A percentile compares a stretch with the other conserved stretches of the same genome.
Evolutionary conservation across 2,888 invertebrate genomes (phyloP).

Genomic region (Acleris literana): DNA sequence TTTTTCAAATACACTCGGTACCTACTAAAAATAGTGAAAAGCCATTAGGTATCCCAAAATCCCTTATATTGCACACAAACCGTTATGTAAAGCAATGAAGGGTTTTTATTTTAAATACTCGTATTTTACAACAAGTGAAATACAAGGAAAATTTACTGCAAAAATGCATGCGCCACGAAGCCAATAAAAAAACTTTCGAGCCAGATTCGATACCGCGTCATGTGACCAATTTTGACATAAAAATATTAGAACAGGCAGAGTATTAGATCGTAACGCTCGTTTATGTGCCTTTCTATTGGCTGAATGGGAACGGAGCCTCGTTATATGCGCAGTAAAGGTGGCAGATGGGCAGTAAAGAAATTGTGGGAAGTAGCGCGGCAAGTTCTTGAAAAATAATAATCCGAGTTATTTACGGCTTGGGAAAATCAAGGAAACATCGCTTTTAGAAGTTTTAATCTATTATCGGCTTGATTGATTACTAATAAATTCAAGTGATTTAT

Average conservation of each 20-base stretch:
- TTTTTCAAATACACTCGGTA: no score
- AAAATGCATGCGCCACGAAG: no score
- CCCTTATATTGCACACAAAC: no score
- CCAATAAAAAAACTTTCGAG: no score
- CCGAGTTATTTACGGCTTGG: constrained; percentile 6
- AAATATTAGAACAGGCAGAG: constrained; percentile 29
- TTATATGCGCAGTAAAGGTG: constrained; percentile 32
- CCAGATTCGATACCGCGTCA: constrained; percentile 5
- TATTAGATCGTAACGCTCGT: constrained; percentile 32
- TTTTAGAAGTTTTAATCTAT: constrained; percentile 3
- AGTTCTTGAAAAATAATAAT: constrained; percentile 13
- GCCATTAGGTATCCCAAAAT: no score
- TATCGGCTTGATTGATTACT: background rate
- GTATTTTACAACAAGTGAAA: no score
- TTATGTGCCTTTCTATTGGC: constrained; percentile 32
- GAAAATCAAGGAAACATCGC: constrained; percentile 2
- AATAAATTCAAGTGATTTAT: no score
- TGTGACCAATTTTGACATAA: constrained; percentile 27
- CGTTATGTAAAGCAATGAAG: no score
- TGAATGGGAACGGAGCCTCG: constrained; percentile 22
- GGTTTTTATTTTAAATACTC: no score
- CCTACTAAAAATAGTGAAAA: no score
- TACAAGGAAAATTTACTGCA: no score
- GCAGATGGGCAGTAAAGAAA: constrained; percentile 35
- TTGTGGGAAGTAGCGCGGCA: constrained; percentile 19